A percentile compares a stretch with the other conserved stretches of the same genome.
These are phyloP conservation scores for Amblyjoppa proteus DNA, from an alignment of 2,888 invertebrate genomes.

Conservation along the genomic window DNA sequence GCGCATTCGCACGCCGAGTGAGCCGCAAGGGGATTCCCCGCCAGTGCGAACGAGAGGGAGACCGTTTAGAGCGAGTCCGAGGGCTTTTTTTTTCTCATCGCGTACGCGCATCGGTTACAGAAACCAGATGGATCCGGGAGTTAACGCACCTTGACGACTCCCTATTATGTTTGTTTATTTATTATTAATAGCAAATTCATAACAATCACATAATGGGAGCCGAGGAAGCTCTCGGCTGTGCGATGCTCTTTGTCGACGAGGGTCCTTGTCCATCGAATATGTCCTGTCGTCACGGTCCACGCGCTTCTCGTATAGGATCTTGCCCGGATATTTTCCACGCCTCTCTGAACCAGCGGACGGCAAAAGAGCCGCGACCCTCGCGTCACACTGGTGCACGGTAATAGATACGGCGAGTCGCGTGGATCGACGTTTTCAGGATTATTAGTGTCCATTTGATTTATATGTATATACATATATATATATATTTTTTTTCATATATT, in stretches of 20 bases:
- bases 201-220: constrained; percentile 83
- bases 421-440: constrained; percentile 61
- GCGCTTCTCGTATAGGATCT: constrained; percentile 69
- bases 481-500: not conserved
- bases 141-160: constrained; percentile 82
- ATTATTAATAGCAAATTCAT: constrained; percentile 85
- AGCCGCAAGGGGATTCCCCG: constrained; percentile 24
- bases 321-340: constrained; percentile 79
- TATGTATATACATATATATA: not conserved
- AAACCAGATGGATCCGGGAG: constrained; percentile 81
- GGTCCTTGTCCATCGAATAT: constrained; percentile 69
- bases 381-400: constrained; percentile 19
- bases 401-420: constrained; percentile 65
- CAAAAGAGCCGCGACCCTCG: constrained; percentile 40
- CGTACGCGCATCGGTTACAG: constrained; percentile 28
- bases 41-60: constrained; percentile 8
- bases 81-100: constrained; percentile 27
- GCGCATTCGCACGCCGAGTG: constrained; percentile 60
- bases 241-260: constrained; percentile 67
- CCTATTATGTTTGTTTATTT: constrained; percentile 84
- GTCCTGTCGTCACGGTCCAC: constrained; percentile 79
- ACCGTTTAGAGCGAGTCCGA: not conserved
- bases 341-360: constrained; percentile 70
- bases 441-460: constrained; percentile 40
- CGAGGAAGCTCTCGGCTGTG: constrained; percentile 44